Evolutionary conservation across 1,140 invertebrate genomes (phyloP).

Genomic region (Colletes gigas): DNA sequence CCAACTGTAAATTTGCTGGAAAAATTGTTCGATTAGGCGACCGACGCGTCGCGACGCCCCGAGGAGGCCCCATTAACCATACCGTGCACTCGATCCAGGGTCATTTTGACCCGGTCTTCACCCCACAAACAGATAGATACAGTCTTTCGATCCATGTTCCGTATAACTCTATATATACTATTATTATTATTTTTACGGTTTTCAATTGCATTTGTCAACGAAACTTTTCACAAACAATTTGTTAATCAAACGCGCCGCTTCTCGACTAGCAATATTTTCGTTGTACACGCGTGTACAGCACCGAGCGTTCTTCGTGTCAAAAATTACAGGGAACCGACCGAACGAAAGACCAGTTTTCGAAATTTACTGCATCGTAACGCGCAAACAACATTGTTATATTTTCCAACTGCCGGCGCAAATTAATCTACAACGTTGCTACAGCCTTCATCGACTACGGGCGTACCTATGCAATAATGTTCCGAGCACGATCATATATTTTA

Average conservation of each 20-base stretch:
- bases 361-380: slow-evolving; percentile 1
- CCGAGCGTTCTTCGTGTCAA: not conserved
- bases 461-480: not conserved
- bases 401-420: slow-evolving; percentile 15
- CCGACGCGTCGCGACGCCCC: not conserved
- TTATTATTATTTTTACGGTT: too few species aligned
- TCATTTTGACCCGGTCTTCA: too few species aligned
- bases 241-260: too few species aligned
- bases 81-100: too few species aligned
- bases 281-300: not conserved
- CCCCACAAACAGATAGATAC: too few species aligned
- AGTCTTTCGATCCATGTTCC: too few species aligned
- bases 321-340: not conserved
- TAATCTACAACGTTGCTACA: slow-evolving; percentile 24
- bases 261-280: too few species aligned
- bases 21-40: slow-evolving; percentile 44
- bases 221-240: too few species aligned
- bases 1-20: slow-evolving; percentile 41
- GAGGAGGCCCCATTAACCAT: too few species aligned
- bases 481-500: not conserved
- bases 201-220: too few species aligned
- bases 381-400: slow-evolving; percentile 13
- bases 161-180: too few species aligned
- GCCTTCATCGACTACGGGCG: not conserved
- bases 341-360: not conserved